A percentile compares a stretch with the other conserved stretches of the same genome.
These are phyloP conservation scores for Dolichotis patagonum DNA, from an alignment of 2,113 vertebrate genomes.

Conservation along the genomic window DNA sequence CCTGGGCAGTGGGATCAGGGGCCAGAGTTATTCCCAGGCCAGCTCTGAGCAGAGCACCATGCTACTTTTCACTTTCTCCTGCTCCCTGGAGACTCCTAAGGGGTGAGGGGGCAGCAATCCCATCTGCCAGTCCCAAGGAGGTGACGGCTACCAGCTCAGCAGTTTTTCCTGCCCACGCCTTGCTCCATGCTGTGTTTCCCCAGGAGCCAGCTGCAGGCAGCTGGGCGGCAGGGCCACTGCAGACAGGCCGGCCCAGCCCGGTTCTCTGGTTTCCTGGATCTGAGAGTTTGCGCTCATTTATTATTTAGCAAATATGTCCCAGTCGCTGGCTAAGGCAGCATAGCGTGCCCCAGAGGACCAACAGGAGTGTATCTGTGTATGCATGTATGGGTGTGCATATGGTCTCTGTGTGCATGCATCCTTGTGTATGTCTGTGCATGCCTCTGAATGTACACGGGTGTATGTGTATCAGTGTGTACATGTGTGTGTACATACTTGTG, in stretches of 20 bases:
- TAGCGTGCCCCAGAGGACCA: background rate
- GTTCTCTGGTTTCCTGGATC: slow-evolving; percentile 67
- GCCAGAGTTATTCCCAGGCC: background rate
- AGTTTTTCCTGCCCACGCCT: background rate
- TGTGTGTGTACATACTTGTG: background rate
- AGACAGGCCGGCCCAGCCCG: slow-evolving; percentile 44
- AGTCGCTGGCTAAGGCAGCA: slow-evolving; percentile 38
- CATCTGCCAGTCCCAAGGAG: background rate
- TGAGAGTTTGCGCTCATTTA: slow-evolving; percentile 62
- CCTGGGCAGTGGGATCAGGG: background rate
- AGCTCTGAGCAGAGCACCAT: too few relatives aligned
- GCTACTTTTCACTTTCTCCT: background rate
- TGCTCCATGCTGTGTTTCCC: background rate
- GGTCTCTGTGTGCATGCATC: background rate
- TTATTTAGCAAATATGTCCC: slow-evolving; percentile 75
- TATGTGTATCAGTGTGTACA: background rate
- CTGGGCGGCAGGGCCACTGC: background rate
- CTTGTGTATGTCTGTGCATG: background rate
- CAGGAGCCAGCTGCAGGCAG: background rate
- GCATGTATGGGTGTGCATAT: background rate
- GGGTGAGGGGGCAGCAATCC: background rate
- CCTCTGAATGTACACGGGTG: background rate
- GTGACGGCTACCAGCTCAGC: slow-evolving; percentile 1
- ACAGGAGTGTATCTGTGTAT: background rate
- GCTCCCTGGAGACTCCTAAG: background rate